A percentile compares a stretch with the other conserved stretches of the same genome.
Evolutionary conservation across 2,888 invertebrate genomes (phyloP).

Genomic region (Drosophila atripex): DNA sequence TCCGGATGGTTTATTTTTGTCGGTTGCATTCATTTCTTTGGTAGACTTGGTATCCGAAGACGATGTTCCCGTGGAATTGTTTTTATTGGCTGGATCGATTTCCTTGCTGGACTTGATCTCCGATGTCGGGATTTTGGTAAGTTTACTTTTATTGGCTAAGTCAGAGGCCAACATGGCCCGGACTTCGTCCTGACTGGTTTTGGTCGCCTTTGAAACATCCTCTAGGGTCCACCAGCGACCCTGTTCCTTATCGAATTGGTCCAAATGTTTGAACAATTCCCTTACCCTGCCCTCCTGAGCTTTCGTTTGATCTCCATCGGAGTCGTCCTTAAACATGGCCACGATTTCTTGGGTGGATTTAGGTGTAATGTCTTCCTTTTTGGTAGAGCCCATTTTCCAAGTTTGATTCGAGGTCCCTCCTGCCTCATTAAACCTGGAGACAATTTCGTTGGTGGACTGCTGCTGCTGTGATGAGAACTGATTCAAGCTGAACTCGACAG

Average conservation of each 20-base stretch:
- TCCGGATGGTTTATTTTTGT: neutral
- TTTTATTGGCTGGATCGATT: too few relatives aligned
- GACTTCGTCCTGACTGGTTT: neutral
- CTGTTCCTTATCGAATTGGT: neutral
- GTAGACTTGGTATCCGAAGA: too few relatives aligned
- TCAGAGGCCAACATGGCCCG: neutral
- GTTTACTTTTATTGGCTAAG: neutral
- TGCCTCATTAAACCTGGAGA: constrained; percentile 6
- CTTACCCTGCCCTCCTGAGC: neutral
- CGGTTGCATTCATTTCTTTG: neutral
- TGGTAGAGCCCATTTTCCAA: neutral
- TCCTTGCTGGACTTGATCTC: too few relatives aligned
- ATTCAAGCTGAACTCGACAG: neutral
- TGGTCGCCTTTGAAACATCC: constrained; percentile 1
- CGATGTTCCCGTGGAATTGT: too few relatives aligned
- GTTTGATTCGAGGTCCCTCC: neutral
- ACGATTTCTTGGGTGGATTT: constrained; percentile 24
- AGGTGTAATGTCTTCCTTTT: neutral
- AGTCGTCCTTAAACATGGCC: constrained; percentile 17
- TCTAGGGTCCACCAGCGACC: neutral
- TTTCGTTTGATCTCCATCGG: neutral
- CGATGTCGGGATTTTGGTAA: too few relatives aligned
- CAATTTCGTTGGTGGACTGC: constrained; percentile 4
- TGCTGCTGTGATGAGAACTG: neutral
- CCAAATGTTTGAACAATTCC: neutral